These are phyloP conservation scores for Trichonephila inaurata DNA, from an alignment of 1,140 invertebrate genomes.

Conservation along the genomic window DNA sequence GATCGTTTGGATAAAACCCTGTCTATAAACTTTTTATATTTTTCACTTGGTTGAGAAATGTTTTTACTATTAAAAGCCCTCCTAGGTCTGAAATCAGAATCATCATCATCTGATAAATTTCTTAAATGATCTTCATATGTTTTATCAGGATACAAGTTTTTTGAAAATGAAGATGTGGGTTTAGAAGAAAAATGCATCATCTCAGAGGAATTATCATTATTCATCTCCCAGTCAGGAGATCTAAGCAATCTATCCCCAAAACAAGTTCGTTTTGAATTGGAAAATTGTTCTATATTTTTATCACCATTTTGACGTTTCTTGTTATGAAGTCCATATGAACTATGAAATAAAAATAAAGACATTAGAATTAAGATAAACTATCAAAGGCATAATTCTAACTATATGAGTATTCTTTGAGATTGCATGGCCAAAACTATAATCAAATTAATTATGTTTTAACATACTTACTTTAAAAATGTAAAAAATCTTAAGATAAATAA, in stretches of 20 bases:
- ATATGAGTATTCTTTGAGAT: neutral
- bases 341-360: neutral
- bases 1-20: neutral
- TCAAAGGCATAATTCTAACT: too few species aligned
- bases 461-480: too few species aligned
- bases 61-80: neutral
- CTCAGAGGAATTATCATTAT: neutral
- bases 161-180: neutral
- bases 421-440: too few species aligned
- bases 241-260: slow-evolving; percentile 29
- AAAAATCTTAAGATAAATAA: too few species aligned
- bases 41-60: neutral
- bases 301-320: slow-evolving; percentile 71
- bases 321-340: slow-evolving; percentile 11
- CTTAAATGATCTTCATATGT: slow-evolving; percentile 62
- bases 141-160: slow-evolving; percentile 44
- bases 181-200: slow-evolving; percentile 13
- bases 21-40: slow-evolving; percentile 2
- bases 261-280: slow-evolving; percentile 68
- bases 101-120: slow-evolving; percentile 13
- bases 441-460: too few species aligned
- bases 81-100: slow-evolving; percentile 23
- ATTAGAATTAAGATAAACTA: neutral
- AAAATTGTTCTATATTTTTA: slow-evolving; percentile 52
- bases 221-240: slow-evolving; percentile 31